Conservation (phyloP, 2,888 invertebrate species). For the Xestia c-nigrum region DNA sequence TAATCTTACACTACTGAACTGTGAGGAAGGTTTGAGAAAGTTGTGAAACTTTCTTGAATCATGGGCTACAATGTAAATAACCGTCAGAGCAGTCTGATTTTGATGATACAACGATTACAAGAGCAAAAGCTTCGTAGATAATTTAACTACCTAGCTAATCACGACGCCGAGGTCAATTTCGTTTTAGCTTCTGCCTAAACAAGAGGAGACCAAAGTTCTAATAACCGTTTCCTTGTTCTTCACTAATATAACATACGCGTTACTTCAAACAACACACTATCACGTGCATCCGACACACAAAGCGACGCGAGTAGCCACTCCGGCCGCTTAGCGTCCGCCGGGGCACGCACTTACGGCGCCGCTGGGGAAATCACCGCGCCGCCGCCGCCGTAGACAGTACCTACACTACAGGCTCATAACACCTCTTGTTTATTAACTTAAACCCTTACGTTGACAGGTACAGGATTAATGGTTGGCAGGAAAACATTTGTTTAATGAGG, state of each 20-base stretch:
- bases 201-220: neutral
- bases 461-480: conserved; percentile 21
- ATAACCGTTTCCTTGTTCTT: neutral
- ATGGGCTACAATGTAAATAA: no score
- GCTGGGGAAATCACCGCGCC: conserved; percentile 60
- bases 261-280: conserved; percentile 7
- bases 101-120: neutral
- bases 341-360: conserved; percentile 58
- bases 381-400: conserved; percentile 14
- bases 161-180: neutral
- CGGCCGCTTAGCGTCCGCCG: conserved; percentile 38
- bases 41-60: no score
- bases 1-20: neutral
- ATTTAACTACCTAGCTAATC: neutral
- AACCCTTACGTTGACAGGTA: conserved; percentile 34
- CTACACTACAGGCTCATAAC: conserved; percentile 29
- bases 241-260: conserved; percentile 5
- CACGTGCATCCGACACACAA: conserved; percentile 31
- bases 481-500: neutral
- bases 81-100: neutral
- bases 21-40: neutral
- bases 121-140: neutral
- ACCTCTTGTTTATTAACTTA: conserved; percentile 57
- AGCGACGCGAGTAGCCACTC: conserved; percentile 41
- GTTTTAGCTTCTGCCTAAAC: neutral